These are phyloP conservation scores for Epinephelus moara DNA, from an alignment of 2,113 vertebrate species.

Conservation along the genomic window DNA sequence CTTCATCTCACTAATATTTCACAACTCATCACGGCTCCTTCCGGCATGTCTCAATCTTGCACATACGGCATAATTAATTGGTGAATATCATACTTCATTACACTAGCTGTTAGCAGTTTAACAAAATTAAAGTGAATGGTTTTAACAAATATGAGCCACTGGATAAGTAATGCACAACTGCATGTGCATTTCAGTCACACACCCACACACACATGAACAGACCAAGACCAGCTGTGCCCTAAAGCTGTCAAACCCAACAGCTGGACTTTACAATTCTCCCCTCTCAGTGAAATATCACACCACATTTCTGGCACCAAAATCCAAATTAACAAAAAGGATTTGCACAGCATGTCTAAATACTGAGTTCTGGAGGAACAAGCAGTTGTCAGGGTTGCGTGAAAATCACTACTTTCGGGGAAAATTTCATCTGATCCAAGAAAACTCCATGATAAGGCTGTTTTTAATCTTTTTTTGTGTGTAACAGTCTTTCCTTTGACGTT, in stretches of 20 bases:
- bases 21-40: neutral
- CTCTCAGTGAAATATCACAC: conserved; percentile 84
- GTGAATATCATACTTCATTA: conserved; percentile 16
- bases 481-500: neutral
- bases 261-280: conserved; percentile 85
- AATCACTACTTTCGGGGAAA: conserved; percentile 57
- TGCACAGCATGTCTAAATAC: conserved; percentile 75
- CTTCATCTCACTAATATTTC: conserved; percentile 27
- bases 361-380: conserved; percentile 64
- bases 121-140: conserved; percentile 4
- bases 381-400: conserved; percentile 52
- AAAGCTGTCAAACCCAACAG: conserved; percentile 77
- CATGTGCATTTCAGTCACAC: neutral
- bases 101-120: conserved; percentile 17
- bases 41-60: neutral
- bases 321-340: conserved; percentile 84
- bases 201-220: conserved; percentile 24
- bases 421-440: neutral
- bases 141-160: conserved; percentile 10
- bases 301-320: conserved; percentile 75
- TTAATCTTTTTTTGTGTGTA: neutral
- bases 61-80: conserved; percentile 17
- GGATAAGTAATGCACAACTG: conserved; percentile 16
- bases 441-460: neutral
- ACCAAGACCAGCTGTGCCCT: conserved; percentile 71